These are phyloP conservation scores for Microctenopoma steveboyesi DNA, from an alignment of 2,797 vertebrate species.

Conservation along the genomic window DNA sequence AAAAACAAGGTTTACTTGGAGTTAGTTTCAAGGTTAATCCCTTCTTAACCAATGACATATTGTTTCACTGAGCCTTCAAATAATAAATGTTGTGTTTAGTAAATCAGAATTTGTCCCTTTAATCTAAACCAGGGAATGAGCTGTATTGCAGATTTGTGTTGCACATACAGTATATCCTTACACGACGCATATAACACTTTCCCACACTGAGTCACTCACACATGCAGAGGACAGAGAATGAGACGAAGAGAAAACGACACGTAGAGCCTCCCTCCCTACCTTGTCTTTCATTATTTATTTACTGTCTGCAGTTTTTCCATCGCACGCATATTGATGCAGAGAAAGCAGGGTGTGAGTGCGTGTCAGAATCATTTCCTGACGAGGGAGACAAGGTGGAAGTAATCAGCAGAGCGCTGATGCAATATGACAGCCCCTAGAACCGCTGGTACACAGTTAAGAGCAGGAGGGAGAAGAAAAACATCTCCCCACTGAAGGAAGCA, in stretches of 20 bases:
- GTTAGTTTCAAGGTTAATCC: slow-evolving; percentile 30
- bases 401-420: slow-evolving; percentile 86
- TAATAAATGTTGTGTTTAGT: slow-evolving; percentile 5
- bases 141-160: slow-evolving; percentile 2
- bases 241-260: slow-evolving; percentile 67
- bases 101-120: slow-evolving; percentile 24
- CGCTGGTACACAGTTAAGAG: slow-evolving; percentile 83
- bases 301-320: slow-evolving; percentile 84
- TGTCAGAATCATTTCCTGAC: slow-evolving; percentile 88
- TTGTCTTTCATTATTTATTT: slow-evolving; percentile 87
- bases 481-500: slow-evolving; percentile 71
- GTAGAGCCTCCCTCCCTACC: slow-evolving; percentile 45
- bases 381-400: slow-evolving; percentile 89
- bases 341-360: slow-evolving; percentile 84
- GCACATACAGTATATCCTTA: slow-evolving; percentile 33
- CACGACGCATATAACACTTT: slow-evolving; percentile 51
- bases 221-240: slow-evolving; percentile 63
- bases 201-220: slow-evolving; percentile 53
- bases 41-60: not conserved
- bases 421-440: slow-evolving; percentile 84
- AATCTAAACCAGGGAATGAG: slow-evolving; percentile 9
- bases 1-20: slow-evolving; percentile 1
- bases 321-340: slow-evolving; percentile 86
- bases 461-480: slow-evolving; percentile 75
- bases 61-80: not conserved